Percentiles rank a stretch among this genome's conserved stretches.
These are phyloP conservation scores for Scomber colias DNA, from an alignment of 2,113 vertebrate genomes.

Conservation along the genomic window DNA sequence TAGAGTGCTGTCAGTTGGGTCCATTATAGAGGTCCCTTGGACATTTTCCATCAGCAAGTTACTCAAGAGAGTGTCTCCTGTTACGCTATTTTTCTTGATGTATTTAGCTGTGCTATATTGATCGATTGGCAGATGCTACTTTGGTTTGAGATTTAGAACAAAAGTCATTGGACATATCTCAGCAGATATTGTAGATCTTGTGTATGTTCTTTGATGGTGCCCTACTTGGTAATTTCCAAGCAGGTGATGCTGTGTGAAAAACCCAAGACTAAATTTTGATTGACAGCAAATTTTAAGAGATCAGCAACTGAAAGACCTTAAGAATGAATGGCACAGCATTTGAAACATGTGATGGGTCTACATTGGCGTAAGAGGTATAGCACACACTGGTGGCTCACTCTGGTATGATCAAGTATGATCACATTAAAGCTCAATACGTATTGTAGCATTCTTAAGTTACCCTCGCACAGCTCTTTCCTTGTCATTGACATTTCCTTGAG, in stretches of 20 bases:
- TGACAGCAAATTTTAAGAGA: conserved; percentile 52
- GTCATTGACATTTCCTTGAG: conserved; percentile 80
- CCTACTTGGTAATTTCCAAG: conserved; percentile 12
- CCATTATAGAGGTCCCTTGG: conserved; percentile 70
- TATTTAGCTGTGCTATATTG: conserved; percentile 8
- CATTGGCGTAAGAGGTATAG: conserved; percentile 8
- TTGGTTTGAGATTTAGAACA: not conserved
- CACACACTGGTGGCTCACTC: conserved; percentile 2
- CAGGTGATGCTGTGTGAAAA: conserved; percentile 42
- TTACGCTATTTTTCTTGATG: conserved; percentile 48
- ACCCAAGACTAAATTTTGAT: conserved; percentile 42
- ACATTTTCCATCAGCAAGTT: conserved; percentile 73
- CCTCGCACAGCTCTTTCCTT: conserved; percentile 40
- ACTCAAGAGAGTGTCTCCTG: conserved; percentile 37
- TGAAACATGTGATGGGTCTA: conserved; percentile 36
- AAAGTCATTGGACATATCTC: conserved; percentile 13
- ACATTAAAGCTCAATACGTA: conserved; percentile 38
- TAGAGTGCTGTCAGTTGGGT: conserved; percentile 73
- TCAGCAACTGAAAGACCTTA: conserved; percentile 31
- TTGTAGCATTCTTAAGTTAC: conserved; percentile 51
- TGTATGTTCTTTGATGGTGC: not conserved
- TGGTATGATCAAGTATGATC: conserved; percentile 20
- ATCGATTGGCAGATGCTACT: conserved; percentile 15
- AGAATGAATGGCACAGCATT: conserved; percentile 49
- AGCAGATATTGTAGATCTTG: too few relatives aligned